Base-by-base conservation (phyloP, 2,113 vertebrate genomes). In the Chaetura pelagica region DNA sequence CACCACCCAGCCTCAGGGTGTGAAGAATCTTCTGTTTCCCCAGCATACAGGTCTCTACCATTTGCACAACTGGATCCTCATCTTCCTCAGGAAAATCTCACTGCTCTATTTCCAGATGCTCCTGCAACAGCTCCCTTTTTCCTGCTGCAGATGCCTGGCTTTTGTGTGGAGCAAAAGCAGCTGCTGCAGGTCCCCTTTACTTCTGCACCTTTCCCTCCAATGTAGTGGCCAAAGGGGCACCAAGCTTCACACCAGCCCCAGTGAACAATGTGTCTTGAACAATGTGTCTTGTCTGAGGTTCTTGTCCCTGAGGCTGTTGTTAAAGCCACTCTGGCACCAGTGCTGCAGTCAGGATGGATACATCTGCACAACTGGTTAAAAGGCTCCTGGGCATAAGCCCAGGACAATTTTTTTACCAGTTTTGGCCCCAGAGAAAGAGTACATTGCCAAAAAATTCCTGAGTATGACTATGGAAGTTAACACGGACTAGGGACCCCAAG, bases 101-200 rank as follows among this genome's bases (percentile, higher is more conserved):
- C 38, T 13, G 5, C 38, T 93, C 9, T 74, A 1, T 63, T 81
- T 84, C 26, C 30, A 83, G 9, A 35, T 75, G 24, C 7, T 61
- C 29, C 40, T 59, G 29, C 40, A 61, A 30, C 10, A n/a, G 3
- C 20, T 66, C 10, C 29, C 29, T 74, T 77, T 9, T 18, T 87
- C 13, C n/a, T 61, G 11, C 32, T 52, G 32, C 2, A 1, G 49
- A 35, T 24, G n/a, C 75, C 32, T 9, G 30, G 22, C n/a, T 92
- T 10, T 52, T 2, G 0, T 15, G 11, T 35, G 40, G 21, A 81
- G 35, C 9, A 52, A 1, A 0, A 0, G 34, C 5, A 1, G 13
- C 13, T 9, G 30, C 20, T 67, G 38, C 63, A 68, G 14, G 11
- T 74, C 55, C 23, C 69, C 34, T 61, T 81, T 44, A 24, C 7